Evolutionary conservation across 2,797 vertebrate species (phyloP).

Genomic region (Carduelis carduelis): DNA sequence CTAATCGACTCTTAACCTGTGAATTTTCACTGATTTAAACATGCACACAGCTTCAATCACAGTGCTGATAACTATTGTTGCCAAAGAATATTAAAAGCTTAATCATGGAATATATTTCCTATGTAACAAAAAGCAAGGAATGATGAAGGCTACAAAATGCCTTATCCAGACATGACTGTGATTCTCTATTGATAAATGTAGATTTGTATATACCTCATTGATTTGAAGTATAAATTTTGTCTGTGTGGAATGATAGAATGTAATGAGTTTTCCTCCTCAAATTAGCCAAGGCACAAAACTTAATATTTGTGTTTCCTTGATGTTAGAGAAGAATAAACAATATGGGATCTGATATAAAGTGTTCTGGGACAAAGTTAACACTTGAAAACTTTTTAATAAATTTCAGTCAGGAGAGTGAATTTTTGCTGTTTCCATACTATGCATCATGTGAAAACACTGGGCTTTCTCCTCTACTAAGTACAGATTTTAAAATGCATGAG

Average conservation of each 20-base stretch:
- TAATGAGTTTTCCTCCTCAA: not conserved
- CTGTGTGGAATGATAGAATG: not conserved
- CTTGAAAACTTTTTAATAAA: not conserved
- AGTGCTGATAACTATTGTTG: not conserved
- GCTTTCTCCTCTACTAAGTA: not conserved
- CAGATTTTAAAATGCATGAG: not conserved
- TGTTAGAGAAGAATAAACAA: not conserved
- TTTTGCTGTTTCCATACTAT: not conserved
- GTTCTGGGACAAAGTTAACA: not conserved
- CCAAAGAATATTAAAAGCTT: not conserved
- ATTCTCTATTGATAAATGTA: not conserved
- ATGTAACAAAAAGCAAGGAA: not conserved
- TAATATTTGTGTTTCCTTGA: not conserved
- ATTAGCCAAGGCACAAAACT: not conserved
- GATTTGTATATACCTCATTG: not conserved
- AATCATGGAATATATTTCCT: not conserved
- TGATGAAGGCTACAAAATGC: not conserved
- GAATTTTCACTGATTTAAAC: not conserved
- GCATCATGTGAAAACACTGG: not conserved
- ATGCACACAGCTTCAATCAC: not conserved
- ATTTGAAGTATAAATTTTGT: not conserved
- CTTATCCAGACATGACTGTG: not conserved
- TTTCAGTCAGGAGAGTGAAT: not conserved
- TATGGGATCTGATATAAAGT: not conserved
- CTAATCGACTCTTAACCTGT: not conserved